Evolutionary conservation across 2,888 invertebrate species (phyloP), one percentile per base, ranked within the genome.

Genomic region (Andrena dorsata): DNA sequence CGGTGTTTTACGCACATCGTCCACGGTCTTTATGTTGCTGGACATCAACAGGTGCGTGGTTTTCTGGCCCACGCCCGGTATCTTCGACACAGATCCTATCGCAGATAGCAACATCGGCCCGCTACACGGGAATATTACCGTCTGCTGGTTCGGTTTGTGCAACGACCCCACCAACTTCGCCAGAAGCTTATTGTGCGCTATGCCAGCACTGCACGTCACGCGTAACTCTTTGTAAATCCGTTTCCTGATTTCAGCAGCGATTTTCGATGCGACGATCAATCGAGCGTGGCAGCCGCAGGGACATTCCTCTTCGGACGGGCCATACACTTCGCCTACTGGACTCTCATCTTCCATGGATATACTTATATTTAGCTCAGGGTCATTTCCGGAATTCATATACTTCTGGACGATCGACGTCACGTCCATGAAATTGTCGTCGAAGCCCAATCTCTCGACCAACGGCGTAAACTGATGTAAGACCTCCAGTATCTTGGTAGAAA

Each of bases 351-450:
- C 80, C 26, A 35, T 73, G 0, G 82, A 79, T 65, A 70, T 82
- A 41, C 30, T 85, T 64, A 83, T 78, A 26, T 85, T 86, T 20
- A 71, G 66, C 20, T 88, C 89, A 3, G 80, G 82, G 28, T 86
- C 82, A 61, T 72, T 75, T 7, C 80, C 77, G 20, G 81, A 77
- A 53, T 76, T 84, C 32, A 86, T 80, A 7, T 88, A 85, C 41
- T 91, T 91, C 85, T 95, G 94, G 61, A 97, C 96, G 90, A 96
- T 91, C 76, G 95, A 95, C 84, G 97, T 96, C 85, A 98, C 96
- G 94, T 98, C 98, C 89, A 98, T 94, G 93, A 95, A 98, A 92
- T 97, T 97, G 93, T 98, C 98, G 94, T 98, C 98, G 91, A 98
- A 95, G 16, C 98, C 98, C 73, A 98, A 94, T 90, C 97, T 96